Evolutionary conservation across 2,113 vertebrate species (phyloP), one percentile per base, ranked within the genome.

Genomic region (Serilophus lunatus): DNA sequence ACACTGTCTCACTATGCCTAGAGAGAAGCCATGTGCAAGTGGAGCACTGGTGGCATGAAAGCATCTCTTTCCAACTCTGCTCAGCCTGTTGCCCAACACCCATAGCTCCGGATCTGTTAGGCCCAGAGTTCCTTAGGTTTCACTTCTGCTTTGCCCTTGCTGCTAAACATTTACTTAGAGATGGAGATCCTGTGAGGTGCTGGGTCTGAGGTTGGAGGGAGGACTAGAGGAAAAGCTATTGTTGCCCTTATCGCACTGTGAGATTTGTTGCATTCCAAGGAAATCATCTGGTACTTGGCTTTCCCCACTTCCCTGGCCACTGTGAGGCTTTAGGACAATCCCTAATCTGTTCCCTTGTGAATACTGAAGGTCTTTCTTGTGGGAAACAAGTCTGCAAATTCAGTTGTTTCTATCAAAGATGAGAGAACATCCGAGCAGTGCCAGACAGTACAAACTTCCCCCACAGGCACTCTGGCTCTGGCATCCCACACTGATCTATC

Each of bases 371-470:
- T 93, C 82, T 94, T 95, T 96, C 92, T 96, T 96, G 88, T 96
- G 93, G 92, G 88, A 97, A 97, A 95, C 65, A 95, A 97, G 88
- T 92, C 88, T 14, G 5, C 82, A 84, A 92, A 77, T 94, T 94
- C 92, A 92, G 31, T 96, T 95, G 80, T 95, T 97, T 96, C 88
- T 94, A 84, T 95, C 94, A 93, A 93, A 95, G 92, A 96, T 93
- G 95, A 97, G 95, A 92, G 93, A 96, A 94, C 80, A 83, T 95
- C 94, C 88, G 92, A 95, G 92, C 82, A 90, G 72, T 2, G n/a
- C 94, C 92, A 96, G 95, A 97, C 80, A 88, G 95, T 89, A 91
- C 92, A 94, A 92, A 36, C 95, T 95, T 94, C 96, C 90, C 96
- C 94, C 95, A 94, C 95, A 96, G 88, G 82, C 88, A 28, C 82